A percentile compares a stretch with the other conserved stretches of the same genome.
phyloP scores from a whole-genome alignment of 2,113 vertebrate species.

The Dasyprocta punctata region DNA sequence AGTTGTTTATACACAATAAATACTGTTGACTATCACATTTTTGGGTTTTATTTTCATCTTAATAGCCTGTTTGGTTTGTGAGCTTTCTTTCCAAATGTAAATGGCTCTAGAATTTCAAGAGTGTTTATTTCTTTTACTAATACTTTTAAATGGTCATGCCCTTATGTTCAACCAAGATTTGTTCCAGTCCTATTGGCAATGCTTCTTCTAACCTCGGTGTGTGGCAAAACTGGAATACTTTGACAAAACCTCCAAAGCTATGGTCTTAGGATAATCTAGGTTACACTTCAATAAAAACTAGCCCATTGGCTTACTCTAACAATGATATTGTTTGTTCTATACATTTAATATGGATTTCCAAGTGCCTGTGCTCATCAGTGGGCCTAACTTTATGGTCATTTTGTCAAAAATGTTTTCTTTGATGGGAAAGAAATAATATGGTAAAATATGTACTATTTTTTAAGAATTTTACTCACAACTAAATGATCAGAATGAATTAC shows the following conservation, averaged over 20 bases:
- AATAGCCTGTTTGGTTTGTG: not conserved
- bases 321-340: not conserved
- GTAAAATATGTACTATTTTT: not conserved
- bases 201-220: not conserved
- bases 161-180: not conserved
- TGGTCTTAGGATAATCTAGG: not conserved
- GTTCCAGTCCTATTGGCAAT: not conserved
- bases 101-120: not conserved
- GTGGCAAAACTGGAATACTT: not conserved
- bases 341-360: not conserved
- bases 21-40: not conserved
- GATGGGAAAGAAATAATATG: not conserved
- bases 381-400: not conserved
- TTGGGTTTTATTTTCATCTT: not conserved
- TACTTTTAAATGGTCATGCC: not conserved
- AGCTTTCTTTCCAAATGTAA: constrained; percentile 18
- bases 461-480: not conserved
- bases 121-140: not conserved
- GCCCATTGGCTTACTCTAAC: not conserved
- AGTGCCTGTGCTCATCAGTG: not conserved
- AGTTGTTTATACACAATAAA: not conserved
- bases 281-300: not conserved
- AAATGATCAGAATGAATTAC: not conserved
- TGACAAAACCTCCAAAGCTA: not conserved
- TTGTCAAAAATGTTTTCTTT: not conserved